Conservation (phyloP, 1,140 invertebrate species). For the Euborellia annulipes region DNA sequence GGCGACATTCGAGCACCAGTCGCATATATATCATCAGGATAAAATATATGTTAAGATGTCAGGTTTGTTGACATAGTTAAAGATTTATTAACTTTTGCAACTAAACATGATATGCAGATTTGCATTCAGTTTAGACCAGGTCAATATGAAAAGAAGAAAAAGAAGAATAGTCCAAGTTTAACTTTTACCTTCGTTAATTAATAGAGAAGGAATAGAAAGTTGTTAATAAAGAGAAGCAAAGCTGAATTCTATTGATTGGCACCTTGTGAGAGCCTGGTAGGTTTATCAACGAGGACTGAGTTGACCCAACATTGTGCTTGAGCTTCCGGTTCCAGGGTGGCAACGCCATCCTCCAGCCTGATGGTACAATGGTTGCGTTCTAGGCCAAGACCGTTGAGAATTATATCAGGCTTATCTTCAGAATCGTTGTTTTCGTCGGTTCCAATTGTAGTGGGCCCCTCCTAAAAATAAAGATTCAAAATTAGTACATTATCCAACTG, state of each 20-base stretch:
- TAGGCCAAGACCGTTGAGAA: conserved; percentile 59
- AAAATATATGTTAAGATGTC: too few species aligned
- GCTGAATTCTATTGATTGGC: conserved; percentile 14
- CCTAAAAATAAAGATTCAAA: conserved; percentile 19
- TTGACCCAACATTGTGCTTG: conserved; percentile 70
- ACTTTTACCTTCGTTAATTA: too few species aligned
- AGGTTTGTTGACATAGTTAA: too few species aligned
- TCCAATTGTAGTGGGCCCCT: conserved; percentile 31
- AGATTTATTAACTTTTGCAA: too few species aligned
- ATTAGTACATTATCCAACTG: neutral
- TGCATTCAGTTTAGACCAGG: too few species aligned
- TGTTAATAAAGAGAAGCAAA: too few species aligned
- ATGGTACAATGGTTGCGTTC: conserved; percentile 70
- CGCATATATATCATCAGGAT: too few species aligned
- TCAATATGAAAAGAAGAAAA: too few species aligned
- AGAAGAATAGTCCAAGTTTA: too few species aligned
- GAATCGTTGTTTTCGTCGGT: conserved; percentile 36
- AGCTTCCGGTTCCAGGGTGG: conserved; percentile 55
- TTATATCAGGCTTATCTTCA: conserved; percentile 50
- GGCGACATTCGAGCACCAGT: too few species aligned
- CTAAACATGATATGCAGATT: too few species aligned
- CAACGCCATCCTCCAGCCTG: conserved; percentile 50
- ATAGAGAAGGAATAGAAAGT: too few species aligned
- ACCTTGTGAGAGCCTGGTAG: conserved; percentile 59
- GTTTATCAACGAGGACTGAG: conserved; percentile 54